A percentile compares a stretch with the other conserved stretches of the same genome.
Evolutionary conservation across 2,113 vertebrate genomes (phyloP).

Genomic region (Mixornis gularis): DNA sequence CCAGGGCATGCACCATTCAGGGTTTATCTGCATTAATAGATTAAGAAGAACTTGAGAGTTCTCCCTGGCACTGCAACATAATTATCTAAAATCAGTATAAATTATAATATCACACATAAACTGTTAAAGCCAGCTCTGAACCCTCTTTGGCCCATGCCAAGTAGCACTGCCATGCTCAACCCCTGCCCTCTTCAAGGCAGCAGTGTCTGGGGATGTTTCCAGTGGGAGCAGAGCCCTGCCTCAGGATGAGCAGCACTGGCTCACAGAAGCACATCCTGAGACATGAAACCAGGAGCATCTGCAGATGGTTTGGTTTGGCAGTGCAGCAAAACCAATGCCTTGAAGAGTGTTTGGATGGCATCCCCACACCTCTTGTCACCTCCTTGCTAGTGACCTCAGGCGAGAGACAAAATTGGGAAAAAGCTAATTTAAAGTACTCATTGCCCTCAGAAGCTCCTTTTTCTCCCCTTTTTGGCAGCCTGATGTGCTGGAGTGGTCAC

Average conservation of each 20-base stretch:
- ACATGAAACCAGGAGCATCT: background rate
- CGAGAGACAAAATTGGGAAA: background rate
- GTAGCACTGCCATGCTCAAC: background rate
- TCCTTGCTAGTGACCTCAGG: background rate
- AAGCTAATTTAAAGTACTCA: background rate
- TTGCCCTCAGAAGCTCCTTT: accelerated
- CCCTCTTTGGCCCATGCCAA: background rate
- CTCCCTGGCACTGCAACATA: background rate
- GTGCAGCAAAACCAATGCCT: background rate
- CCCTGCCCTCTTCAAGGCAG: background rate
- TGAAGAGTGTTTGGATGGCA: background rate
- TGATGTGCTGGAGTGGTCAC: background rate
- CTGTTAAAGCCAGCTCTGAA: background rate
- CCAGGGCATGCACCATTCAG: background rate
- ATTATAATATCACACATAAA: background rate
- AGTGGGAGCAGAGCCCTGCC: background rate
- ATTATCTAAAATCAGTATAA: background rate
- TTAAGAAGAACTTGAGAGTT: background rate
- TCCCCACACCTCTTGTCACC: background rate
- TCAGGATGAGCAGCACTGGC: background rate
- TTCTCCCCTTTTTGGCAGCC: background rate
- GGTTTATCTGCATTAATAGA: background rate
- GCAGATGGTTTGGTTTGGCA: background rate
- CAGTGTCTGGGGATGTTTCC: background rate
- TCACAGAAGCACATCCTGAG: background rate